These are phyloP conservation scores for Piezodorus guildinii DNA, from an alignment of 1,140 invertebrate genomes.

Conservation along the genomic window DNA sequence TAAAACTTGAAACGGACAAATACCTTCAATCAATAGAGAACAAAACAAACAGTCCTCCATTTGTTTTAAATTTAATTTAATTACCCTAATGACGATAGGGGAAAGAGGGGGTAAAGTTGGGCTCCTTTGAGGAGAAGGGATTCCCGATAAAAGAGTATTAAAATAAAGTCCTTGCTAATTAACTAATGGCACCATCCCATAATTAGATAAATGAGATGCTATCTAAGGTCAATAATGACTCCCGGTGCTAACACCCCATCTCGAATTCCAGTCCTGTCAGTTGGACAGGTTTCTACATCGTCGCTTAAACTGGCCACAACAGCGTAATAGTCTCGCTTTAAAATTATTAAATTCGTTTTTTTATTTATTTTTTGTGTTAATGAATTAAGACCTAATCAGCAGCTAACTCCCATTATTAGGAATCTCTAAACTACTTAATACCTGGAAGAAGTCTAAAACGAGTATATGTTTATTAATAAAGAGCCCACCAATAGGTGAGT, in stretches of 20 bases:
- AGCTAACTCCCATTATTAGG: too few species aligned
- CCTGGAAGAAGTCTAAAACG: too few species aligned
- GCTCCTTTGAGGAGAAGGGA: neutral
- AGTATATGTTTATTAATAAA: too few species aligned
- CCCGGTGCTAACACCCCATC: neutral
- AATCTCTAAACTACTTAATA: too few species aligned
- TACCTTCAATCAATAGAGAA: neutral
- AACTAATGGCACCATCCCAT: slow-evolving; percentile 7
- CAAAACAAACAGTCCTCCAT: slow-evolving; percentile 8
- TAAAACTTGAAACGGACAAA: neutral
- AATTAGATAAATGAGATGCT: slow-evolving; percentile 10
- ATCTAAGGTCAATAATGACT: slow-evolving; percentile 9
- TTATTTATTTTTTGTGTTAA: too few species aligned
- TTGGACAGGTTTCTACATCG: too few species aligned
- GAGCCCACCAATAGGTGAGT: too few species aligned
- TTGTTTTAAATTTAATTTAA: slow-evolving; percentile 16
- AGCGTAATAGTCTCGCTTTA: too few species aligned
- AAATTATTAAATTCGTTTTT: too few species aligned
- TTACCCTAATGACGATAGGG: slow-evolving; percentile 10
- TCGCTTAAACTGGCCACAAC: too few species aligned
- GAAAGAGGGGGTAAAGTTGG: neutral
- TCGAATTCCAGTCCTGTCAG: slow-evolving; percentile 1
- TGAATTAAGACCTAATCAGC: too few species aligned
- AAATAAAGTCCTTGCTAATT: slow-evolving; percentile 12
- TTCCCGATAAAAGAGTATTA: slow-evolving; percentile 15